A percentile compares a stretch with the other conserved stretches of the same genome.
Evolutionary conservation across 2,797 vertebrate genomes (phyloP).

Genomic region (Alauda arvensis): DNA sequence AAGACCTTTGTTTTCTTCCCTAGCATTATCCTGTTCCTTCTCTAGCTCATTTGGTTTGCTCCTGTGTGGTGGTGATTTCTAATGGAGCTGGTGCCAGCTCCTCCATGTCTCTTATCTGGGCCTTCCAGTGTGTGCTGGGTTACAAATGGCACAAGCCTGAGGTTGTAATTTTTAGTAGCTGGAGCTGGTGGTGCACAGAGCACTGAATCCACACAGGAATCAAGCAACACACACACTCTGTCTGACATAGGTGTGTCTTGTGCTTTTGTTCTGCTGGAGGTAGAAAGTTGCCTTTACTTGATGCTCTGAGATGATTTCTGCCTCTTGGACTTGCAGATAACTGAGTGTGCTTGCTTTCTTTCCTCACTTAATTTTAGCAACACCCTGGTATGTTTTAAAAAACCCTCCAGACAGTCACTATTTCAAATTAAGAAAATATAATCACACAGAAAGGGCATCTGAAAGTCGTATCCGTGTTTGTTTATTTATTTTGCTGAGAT

Average conservation of each 20-base stretch:
- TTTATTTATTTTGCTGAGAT: slow-evolving; percentile 54
- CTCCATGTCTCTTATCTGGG: background rate
- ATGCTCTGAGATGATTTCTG: background rate
- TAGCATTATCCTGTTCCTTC: background rate
- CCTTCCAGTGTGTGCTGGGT: background rate
- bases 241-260: background rate
- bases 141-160: background rate
- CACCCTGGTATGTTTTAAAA: background rate
- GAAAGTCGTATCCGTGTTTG: slow-evolving; percentile 26
- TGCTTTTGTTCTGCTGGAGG: background rate
- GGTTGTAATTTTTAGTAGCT: background rate
- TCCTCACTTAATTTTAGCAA: slow-evolving; percentile 22
- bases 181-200: background rate
- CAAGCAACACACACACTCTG: rapidly evolving
- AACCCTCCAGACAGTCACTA: background rate
- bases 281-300: background rate
- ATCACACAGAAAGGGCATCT: slow-evolving; percentile 22
- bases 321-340: background rate
- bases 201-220: background rate
- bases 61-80: background rate
- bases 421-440: slow-evolving; percentile 44
- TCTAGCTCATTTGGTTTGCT: background rate
- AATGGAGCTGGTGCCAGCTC: background rate
- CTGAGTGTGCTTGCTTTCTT: background rate
- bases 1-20: background rate